Percentiles rank a stretch among this genome's conserved stretches.
Evolutionary conservation across 2,797 vertebrate genomes (phyloP).

Genomic region (Poeciliopsis gracilis): DNA sequence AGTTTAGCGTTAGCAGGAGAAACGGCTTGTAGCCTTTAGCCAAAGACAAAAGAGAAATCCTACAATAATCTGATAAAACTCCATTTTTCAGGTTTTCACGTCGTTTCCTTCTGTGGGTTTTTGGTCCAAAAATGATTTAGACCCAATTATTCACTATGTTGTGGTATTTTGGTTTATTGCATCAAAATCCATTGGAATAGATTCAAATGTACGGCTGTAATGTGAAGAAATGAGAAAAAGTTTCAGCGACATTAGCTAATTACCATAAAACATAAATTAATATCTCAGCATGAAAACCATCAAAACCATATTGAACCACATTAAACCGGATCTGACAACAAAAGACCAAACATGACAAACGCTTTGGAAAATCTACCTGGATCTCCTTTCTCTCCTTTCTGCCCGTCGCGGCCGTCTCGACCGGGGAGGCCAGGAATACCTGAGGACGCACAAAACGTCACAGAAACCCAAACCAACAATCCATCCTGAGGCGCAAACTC

Average conservation of each 20-base stretch:
- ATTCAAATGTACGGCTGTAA: background rate
- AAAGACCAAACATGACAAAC: background rate
- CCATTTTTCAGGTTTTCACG: too few species aligned
- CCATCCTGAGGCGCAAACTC: background rate
- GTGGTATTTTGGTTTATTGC: background rate
- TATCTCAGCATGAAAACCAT: background rate
- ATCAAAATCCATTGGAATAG: background rate
- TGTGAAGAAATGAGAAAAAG: background rate
- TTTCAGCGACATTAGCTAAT: background rate
- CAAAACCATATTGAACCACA: background rate
- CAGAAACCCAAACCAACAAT: background rate
- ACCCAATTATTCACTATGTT: background rate
- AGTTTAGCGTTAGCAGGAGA: too few species aligned
- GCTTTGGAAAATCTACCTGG: constrained; percentile 39
- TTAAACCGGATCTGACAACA: background rate
- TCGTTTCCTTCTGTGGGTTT: too few species aligned
- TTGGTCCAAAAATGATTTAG: too few species aligned
- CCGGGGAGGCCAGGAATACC: constrained; percentile 69
- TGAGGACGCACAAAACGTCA: constrained; percentile 21
- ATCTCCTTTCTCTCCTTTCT: constrained; percentile 60
- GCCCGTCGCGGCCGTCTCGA: constrained; percentile 62
- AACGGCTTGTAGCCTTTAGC: too few species aligned
- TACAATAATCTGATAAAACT: too few species aligned
- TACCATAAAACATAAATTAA: background rate
- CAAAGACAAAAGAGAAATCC: too few species aligned